A percentile compares a stretch with the other conserved stretches of the same genome.
Conservation (phyloP, 2,888 invertebrate genomes). For the Loripinus fragilis region DNA sequence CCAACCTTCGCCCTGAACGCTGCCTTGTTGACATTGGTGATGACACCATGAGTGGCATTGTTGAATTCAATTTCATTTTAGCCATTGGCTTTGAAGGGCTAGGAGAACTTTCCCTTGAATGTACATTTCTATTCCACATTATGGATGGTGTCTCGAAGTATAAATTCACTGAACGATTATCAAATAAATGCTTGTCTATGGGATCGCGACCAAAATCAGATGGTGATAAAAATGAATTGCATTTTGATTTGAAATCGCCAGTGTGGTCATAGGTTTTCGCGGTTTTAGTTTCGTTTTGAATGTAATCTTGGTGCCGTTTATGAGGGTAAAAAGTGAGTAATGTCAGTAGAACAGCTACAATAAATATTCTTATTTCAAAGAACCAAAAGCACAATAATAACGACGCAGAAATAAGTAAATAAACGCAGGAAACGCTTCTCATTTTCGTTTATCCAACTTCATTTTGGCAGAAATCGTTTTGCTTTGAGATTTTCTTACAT, state of each 20-base stretch:
- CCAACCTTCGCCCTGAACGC: background rate
- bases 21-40: slow-evolving; percentile 42
- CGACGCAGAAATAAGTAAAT: background rate
- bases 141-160: slow-evolving; percentile 15
- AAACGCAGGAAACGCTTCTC: background rate
- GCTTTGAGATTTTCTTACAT: slow-evolving; percentile 3
- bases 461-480: background rate
- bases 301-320: background rate
- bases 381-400: slow-evolving; percentile 4
- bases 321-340: background rate
- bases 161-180: background rate
- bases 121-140: background rate
- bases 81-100: background rate
- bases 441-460: slow-evolving; percentile 8
- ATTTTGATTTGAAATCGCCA: too few relatives aligned
- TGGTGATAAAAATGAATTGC: too few relatives aligned
- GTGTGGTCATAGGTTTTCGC: background rate
- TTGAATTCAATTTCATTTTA: slow-evolving; percentile 35
- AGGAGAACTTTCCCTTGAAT: slow-evolving; percentile 21
- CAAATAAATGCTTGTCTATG: background rate
- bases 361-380: background rate
- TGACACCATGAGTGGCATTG: slow-evolving; percentile 27
- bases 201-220: too few relatives aligned
- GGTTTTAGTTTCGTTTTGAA: slow-evolving; percentile 13
- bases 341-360: background rate